Base-by-base conservation (phyloP, 2,113 vertebrate species). In the Mionectes macconnelli region DNA sequence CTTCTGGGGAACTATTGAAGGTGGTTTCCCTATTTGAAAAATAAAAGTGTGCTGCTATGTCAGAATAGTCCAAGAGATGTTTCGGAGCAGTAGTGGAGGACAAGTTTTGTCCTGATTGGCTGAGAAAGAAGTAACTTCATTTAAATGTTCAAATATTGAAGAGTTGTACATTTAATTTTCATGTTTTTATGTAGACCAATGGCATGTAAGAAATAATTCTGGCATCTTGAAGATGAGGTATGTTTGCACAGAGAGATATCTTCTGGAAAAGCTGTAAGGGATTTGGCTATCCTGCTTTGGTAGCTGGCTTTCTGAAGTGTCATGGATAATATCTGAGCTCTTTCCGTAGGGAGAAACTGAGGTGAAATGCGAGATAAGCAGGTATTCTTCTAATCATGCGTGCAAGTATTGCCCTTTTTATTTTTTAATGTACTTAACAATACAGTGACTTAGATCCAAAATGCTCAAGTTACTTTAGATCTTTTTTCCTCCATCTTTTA, bases 401-500 rank as follows among this genome's bases (percentile, higher is more conserved):
- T 87, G 40, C 6, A 1, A 75, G 24, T 75, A 40, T 56, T 64
- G 37, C 31, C 40, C 40, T 82, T 60, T 57, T 40, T 35, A 39
- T 40, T 80, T 86, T 68, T 59, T 60, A 10, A 49, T 81, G 37
- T 75, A 75, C 20, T 80, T 86, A 92, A 62, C 50, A 75, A 53
- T 68, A 70, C 62, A 67, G 12, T 74, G 74, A 52, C 57, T 81
- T 49, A 74, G 66, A 92, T 85, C 25, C 39, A 47, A 82, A 93
- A 40, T 57, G 55, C 93, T 89, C 33, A 20, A 75, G 55, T 95
- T 83, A 90, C 64, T 93, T 87, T 89, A 89, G 88, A 74, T 91
- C 44, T 91, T 62, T 90, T 81, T 74, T 55, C 95, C 57, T 97
- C 93, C 63, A 39, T 95, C 89, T 98, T 98, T 94, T 98, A 99